Evolutionary conservation across 2,113 vertebrate genomes (phyloP), one percentile per base, ranked within the genome.

Genomic region (Plectropomus leopardus): DNA sequence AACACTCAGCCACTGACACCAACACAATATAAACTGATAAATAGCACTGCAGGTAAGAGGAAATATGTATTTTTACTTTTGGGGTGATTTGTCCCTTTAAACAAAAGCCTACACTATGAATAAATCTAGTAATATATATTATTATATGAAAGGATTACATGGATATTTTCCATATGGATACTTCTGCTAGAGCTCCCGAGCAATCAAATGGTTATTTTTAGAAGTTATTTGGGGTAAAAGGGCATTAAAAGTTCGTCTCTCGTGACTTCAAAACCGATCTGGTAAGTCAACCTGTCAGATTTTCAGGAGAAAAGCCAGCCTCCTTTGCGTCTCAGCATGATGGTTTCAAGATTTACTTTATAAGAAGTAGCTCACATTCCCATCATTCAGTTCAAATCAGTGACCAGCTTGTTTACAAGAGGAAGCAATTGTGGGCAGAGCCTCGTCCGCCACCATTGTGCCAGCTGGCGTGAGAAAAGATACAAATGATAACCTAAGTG

Each of bases 391-490:
- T 64, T 71, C 44, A 50, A 83, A 76, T 76, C 19, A 71, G 50
- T 26, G 55, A 64, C 66, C 48, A 34, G 30, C n/a, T 74, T 90
- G 80, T 87, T 78, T 87, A 87, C 53, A 64, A 58, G 42, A 85
- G 64, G 44, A 68, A 64, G 72, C n/a, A 24, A 74, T 85, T 86
- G 75, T 61, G 64, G 79, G 17, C 68, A 66, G 65, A 82, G 61
- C 34, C 47, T 59, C 36, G 8, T 71, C 14, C 5, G 16, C 45
- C 14, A 9, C 72, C 34, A 67, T 68, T 78, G 65, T 72, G 76
- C 72, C 60, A 53, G 30, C 42, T 48, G 68, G 60, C 51, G 15
- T 78, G 80, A 80, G 70, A 78, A 80, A 73, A 78, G 61, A 83
- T 76, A 53, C 54, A 73, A 67, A 76, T 34, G 53, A 84, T 86